These are phyloP conservation scores for Dermolepida albohirtum DNA, from an alignment of 2,888 invertebrate genomes.

Conservation along the genomic window DNA sequence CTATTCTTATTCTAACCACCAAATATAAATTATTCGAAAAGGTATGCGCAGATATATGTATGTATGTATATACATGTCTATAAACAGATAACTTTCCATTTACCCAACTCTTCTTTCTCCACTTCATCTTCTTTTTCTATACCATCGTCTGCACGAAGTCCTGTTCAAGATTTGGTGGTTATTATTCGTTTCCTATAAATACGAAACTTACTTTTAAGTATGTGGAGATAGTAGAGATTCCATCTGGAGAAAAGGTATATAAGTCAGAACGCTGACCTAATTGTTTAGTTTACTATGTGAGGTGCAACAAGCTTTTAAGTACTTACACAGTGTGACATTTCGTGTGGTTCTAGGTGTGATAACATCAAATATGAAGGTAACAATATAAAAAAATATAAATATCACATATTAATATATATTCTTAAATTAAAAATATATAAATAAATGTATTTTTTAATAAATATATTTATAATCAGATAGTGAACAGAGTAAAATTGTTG, in stretches of 20 bases:
- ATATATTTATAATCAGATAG: too few relatives aligned
- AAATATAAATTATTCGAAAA: too few relatives aligned
- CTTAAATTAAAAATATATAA: too few relatives aligned
- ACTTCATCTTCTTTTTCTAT: conserved; percentile 17
- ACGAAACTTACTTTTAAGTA: conserved; percentile 27
- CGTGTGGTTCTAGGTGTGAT: background rate
- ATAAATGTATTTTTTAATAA: too few relatives aligned
- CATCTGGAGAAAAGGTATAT: conserved; percentile 78
- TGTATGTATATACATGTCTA: too few relatives aligned
- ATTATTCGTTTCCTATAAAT: conserved; percentile 31
- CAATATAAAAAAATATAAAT: background rate
- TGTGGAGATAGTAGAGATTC: conserved; percentile 40
- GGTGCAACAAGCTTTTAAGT: conserved; percentile 42
- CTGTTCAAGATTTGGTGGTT: conserved; percentile 8
- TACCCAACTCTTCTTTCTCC: conserved; percentile 9
- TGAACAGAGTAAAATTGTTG: too few relatives aligned
- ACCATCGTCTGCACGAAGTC: background rate
- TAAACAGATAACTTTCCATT: too few relatives aligned
- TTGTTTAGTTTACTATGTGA: conserved; percentile 61
- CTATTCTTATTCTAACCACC: too few relatives aligned
- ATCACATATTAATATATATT: too few relatives aligned
- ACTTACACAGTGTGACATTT: conserved; percentile 13
- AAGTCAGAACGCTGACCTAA: conserved; percentile 64
- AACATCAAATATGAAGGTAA: conserved; percentile 42
- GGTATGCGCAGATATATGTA: too few relatives aligned